These are phyloP conservation scores for Eurois occulta DNA, from an alignment of 2,888 invertebrate genomes.

Conservation along the genomic window DNA sequence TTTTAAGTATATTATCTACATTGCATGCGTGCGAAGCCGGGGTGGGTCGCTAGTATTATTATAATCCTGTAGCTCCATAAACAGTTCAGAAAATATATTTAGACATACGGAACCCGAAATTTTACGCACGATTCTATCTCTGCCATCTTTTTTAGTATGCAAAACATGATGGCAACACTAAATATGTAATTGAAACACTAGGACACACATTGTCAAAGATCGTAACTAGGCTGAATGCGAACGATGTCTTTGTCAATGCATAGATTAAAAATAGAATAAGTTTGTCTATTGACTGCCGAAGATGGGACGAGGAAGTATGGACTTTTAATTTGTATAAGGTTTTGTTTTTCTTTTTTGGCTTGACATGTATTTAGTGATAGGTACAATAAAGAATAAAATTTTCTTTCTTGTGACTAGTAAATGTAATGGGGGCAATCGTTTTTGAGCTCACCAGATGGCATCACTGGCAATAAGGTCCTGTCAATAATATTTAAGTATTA, in stretches of 20 bases:
- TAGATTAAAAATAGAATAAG: constrained; percentile 60
- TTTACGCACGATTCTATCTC: background rate
- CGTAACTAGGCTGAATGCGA: constrained; percentile 49
- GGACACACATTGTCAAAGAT: constrained; percentile 67
- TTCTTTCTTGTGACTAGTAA: too few relatives aligned
- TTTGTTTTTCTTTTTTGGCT: constrained; percentile 5
- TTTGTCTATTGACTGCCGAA: constrained; percentile 53
- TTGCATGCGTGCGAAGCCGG: too few relatives aligned
- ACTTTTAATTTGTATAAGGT: constrained; percentile 34
- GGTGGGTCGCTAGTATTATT: too few relatives aligned
- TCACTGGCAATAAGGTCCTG: too few relatives aligned
- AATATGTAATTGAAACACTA: constrained; percentile 54
- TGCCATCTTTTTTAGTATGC: constrained; percentile 53
- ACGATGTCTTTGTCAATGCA: constrained; percentile 47
- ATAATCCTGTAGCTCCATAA: background rate
- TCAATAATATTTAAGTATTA: too few relatives aligned
- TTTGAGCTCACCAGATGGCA: too few relatives aligned
- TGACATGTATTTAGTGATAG: constrained; percentile 12
- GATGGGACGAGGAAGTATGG: constrained; percentile 57
- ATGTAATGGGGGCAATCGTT: too few relatives aligned
- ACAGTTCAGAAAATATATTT: background rate
- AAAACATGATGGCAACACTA: constrained; percentile 38
- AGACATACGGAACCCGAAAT: constrained; percentile 24
- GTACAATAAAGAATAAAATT: background rate
- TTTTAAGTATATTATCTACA: too few relatives aligned